Evolutionary conservation across 2,797 vertebrate species (phyloP), one percentile per base, ranked within the genome.

Genomic region (Botia almorhae): DNA sequence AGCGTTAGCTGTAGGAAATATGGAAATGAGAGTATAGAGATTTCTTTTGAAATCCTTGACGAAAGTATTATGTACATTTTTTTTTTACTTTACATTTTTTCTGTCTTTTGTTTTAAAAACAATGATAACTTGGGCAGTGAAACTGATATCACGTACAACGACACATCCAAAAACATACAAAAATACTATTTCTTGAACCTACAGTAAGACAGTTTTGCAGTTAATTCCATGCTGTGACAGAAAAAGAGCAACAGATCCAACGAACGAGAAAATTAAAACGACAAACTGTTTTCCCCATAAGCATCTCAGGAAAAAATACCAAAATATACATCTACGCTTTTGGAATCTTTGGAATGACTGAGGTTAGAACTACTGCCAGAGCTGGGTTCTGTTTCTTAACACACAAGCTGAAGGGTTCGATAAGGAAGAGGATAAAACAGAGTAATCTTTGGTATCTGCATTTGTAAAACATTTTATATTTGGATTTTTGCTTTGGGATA

Each of bases 271-370:
- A 93, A 94, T 94, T 81, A 77, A 94, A 95, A 95, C 89, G 91
- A 96, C 95, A 94, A 90, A 92, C 83, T 82, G 90, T 83, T 65
- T 58, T n/a, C 36, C 86, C 88, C 89, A 82, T 88, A 92, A 83
- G 90, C 96, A 96, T 98, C 96, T 97, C 96, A 97, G 98, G 33
- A 33, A 98, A 98, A 98, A 98, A 98, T 99, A 99, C 95, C 97
- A 99, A 99, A 99, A 99, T 99, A 99, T 99, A 99, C 97, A 99
- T 99, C 96, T 99, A 99, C 97, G 96, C 98, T 99, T 26, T 26
- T 26, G 23, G 23, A 26, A 26, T 26, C 23, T 26, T 99, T 99
- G 97, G 97, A 98, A 97, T 98, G 96, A 96, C 95, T 98, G 97
- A 98, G 97, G 97, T 97, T 96, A 97, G 95, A 96, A 97, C 96